phyloP scores from a whole-genome alignment of 92 coral and sea anemone species.

The Pocillopora meandrina region DNA sequence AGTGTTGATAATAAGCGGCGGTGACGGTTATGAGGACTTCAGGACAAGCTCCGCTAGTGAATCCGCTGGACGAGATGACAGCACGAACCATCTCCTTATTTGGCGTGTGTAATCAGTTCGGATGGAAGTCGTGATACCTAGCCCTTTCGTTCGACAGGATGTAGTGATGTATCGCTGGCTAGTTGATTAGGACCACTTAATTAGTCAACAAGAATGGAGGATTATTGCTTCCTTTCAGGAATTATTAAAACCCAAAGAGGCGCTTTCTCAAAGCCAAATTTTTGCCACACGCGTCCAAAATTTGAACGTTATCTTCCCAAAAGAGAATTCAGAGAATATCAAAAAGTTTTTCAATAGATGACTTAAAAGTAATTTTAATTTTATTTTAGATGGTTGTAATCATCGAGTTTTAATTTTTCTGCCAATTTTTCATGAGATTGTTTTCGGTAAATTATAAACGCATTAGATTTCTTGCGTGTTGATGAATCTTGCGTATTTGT shows the following conservation, averaged over 20 bases:
- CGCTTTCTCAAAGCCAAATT: no score
- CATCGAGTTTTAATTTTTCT: not conserved
- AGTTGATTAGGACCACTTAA: no score
- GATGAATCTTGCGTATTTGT: not conserved
- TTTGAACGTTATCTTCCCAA: no score
- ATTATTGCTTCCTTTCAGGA: no score
- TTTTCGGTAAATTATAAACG: not conserved
- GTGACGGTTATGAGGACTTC: slow-evolving; percentile 99
- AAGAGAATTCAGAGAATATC: no score
- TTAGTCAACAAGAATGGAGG: no score
- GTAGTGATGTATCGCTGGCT: not conserved
- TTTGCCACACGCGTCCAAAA: no score
- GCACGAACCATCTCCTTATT: slow-evolving; percentile 95
- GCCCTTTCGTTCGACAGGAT: not conserved
- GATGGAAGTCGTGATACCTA: not conserved
- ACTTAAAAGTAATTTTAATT: not conserved
- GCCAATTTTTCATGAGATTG: not conserved
- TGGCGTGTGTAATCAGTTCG: slow-evolving; percentile 83
- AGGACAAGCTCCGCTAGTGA: slow-evolving; percentile 92
- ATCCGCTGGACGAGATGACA: slow-evolving; percentile 99
- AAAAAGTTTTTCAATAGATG: no score
- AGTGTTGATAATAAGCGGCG: slow-evolving; percentile 95
- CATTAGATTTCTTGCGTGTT: not conserved
- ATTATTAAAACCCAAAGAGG: no score
- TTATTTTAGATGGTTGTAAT: slow-evolving; percentile 2